Evolutionary conservation across 92 coral and sea anemone species (phyloP).

Genomic region (Zoanthus gigantus): DNA sequence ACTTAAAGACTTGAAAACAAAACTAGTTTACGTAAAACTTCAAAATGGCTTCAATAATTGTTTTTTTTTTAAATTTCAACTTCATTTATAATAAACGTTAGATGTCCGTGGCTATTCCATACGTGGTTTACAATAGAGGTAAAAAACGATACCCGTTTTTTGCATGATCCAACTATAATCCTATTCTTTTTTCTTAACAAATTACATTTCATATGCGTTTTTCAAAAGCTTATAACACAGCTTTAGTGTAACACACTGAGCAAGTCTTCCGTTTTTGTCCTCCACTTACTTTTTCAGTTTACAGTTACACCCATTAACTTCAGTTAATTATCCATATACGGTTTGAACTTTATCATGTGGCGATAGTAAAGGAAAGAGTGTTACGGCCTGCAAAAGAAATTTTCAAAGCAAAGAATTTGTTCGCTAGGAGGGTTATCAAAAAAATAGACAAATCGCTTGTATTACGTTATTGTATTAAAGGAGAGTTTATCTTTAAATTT

Average conservation of each 20-base stretch:
- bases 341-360: conserved; percentile 26
- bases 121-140: neutral
- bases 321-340: conserved; percentile 4
- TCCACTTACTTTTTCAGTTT: neutral
- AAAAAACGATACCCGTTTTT: neutral
- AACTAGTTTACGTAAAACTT: neutral
- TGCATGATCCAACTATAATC: neutral
- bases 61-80: neutral
- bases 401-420: conserved; percentile 29
- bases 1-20: neutral
- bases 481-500: conserved; percentile 18
- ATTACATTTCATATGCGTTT: neutral
- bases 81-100: neutral
- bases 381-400: conserved; percentile 4
- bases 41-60: neutral
- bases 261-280: neutral
- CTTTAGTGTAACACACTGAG: neutral
- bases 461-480: conserved; percentile 26
- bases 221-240: conserved; percentile 12
- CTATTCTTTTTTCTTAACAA: neutral
- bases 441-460: conserved; percentile 23
- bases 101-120: neutral
- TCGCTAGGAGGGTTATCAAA: conserved; percentile 28
- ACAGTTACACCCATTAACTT: neutral
- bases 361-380: neutral